These are phyloP conservation scores for Calcarius lapponicus DNA, from an alignment of 2,797 vertebrate species.

Conservation along the genomic window DNA sequence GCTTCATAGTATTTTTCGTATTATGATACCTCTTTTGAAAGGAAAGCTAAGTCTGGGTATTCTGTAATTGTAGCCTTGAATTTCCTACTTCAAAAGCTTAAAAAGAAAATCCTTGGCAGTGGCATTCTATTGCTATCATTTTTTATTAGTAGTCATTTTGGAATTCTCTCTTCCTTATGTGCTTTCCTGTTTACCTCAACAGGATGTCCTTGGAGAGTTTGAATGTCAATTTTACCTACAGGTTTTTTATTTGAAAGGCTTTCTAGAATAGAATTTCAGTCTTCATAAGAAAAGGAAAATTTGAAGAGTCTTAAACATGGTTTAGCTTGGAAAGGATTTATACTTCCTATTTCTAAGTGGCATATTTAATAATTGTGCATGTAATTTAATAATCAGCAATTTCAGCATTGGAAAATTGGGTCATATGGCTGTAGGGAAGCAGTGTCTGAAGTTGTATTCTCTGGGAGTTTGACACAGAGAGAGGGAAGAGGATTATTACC, in stretches of 20 bases:
- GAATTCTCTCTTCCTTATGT: slow-evolving; percentile 3
- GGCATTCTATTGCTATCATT: not conserved
- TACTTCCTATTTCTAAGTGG: slow-evolving; percentile 15
- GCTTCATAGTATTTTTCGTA: not conserved
- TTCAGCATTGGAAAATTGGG: slow-evolving; percentile 60
- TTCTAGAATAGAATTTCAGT: not conserved
- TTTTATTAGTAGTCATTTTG: not conserved
- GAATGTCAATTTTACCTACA: not conserved
- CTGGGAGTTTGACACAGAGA: slow-evolving; percentile 34
- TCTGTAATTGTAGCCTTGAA: not conserved
- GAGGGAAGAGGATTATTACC: slow-evolving; percentile 37
- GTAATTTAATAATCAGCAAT: slow-evolving; percentile 57
- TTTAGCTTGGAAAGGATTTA: slow-evolving; percentile 30
- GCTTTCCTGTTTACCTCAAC: slow-evolving; percentile 17
- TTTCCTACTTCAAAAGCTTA: not conserved
- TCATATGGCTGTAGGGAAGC: slow-evolving; percentile 47
- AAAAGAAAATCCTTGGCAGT: slow-evolving; percentile 1
- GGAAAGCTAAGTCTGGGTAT: not conserved
- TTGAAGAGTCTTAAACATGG: not conserved
- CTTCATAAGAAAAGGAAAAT: not conserved
- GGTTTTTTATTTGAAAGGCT: not conserved
- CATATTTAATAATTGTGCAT: slow-evolving; percentile 46
- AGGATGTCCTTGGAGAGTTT: not conserved
- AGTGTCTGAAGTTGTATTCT: slow-evolving; percentile 50
- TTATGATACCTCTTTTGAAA: not conserved